phyloP scores from a whole-genome alignment of 2,113 vertebrate genomes.

The Arvicanthis niloticus region DNA sequence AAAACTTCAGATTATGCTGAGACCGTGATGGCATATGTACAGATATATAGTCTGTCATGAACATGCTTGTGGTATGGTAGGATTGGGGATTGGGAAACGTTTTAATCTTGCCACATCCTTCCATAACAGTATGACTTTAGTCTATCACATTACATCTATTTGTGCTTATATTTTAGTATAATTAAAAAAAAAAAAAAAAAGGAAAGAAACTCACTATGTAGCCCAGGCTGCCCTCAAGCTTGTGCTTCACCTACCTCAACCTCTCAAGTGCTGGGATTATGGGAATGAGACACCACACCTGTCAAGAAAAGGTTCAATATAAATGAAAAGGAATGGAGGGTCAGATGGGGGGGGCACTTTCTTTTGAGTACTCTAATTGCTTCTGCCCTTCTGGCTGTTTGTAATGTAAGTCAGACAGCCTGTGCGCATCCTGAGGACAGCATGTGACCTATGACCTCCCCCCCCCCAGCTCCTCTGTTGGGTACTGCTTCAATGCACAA shows the following conservation, averaged over 20 bases:
- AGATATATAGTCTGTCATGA: slow-evolving; percentile 45
- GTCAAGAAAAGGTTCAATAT: neutral
- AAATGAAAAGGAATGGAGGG: neutral
- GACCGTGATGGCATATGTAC: slow-evolving; percentile 41
- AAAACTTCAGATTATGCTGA: slow-evolving; percentile 62
- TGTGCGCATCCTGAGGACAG: slow-evolving; percentile 25
- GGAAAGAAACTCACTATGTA: too few relatives aligned
- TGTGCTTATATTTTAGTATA: slow-evolving; percentile 51
- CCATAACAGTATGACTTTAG: slow-evolving; percentile 15
- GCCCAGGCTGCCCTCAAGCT: neutral
- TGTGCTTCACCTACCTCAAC: neutral
- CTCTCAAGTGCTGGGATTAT: neutral
- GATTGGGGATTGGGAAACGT: slow-evolving; percentile 30
- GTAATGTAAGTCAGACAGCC: neutral
- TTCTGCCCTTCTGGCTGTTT: slow-evolving; percentile 37
- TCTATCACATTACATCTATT: slow-evolving; percentile 38
- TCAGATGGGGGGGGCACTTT: neutral
- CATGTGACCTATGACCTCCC: slow-evolving; percentile 20
- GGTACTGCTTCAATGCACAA: neutral
- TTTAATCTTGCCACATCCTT: slow-evolving; percentile 20
- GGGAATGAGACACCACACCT: neutral
- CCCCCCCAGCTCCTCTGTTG: slow-evolving; percentile 14
- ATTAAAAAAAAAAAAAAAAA: slow-evolving; percentile 15
- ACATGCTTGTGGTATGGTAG: neutral
- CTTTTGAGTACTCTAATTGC: slow-evolving; percentile 26